phyloP scores from a whole-genome alignment of 2,888 invertebrate genomes.

The Lingula anatina region DNA sequence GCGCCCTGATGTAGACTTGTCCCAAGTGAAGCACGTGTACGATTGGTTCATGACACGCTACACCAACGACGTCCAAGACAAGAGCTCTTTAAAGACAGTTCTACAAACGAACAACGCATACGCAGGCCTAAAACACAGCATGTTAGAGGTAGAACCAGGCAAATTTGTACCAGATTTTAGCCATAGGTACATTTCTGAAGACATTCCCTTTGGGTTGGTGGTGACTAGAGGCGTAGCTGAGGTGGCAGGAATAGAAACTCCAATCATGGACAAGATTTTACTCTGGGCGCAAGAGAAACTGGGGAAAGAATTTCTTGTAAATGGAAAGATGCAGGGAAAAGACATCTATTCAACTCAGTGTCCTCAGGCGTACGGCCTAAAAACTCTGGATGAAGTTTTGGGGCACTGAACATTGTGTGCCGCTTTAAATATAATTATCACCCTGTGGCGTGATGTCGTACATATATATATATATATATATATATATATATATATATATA shows the following conservation, averaged over 20 bases:
- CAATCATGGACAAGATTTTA: slow-evolving; percentile 25
- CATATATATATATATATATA: too few species aligned
- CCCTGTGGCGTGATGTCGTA: too few species aligned
- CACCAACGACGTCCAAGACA: slow-evolving; percentile 19
- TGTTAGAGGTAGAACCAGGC: slow-evolving; percentile 18
- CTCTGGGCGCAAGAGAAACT: slow-evolving; percentile 27
- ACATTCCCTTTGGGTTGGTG: slow-evolving; percentile 29
- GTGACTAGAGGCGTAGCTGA: slow-evolving; percentile 30
- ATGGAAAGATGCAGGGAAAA: slow-evolving; percentile 20
- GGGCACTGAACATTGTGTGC: too few species aligned
- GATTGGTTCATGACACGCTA: slow-evolving; percentile 28
- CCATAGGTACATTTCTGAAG: slow-evolving; percentile 30
- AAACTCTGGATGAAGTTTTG: slow-evolving; percentile 22
- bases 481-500: too few species aligned
- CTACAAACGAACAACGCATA: slow-evolving; percentile 28
- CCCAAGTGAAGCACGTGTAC: slow-evolving; percentile 22
- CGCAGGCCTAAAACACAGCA: slow-evolving; percentile 26
- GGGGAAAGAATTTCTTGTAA: slow-evolving; percentile 27
- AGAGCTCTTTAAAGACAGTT: slow-evolving; percentile 14
- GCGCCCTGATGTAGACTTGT: slow-evolving; percentile 19
- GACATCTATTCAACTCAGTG: slow-evolving; percentile 23
- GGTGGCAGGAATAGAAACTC: slow-evolving; percentile 25
- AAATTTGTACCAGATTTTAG: slow-evolving; percentile 26
- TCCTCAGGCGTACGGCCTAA: slow-evolving; percentile 28
- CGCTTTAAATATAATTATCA: too few species aligned